Evolutionary conservation across 2,888 invertebrate species (phyloP), one percentile per base, ranked within the genome.

Genomic region (Eurois occulta): DNA sequence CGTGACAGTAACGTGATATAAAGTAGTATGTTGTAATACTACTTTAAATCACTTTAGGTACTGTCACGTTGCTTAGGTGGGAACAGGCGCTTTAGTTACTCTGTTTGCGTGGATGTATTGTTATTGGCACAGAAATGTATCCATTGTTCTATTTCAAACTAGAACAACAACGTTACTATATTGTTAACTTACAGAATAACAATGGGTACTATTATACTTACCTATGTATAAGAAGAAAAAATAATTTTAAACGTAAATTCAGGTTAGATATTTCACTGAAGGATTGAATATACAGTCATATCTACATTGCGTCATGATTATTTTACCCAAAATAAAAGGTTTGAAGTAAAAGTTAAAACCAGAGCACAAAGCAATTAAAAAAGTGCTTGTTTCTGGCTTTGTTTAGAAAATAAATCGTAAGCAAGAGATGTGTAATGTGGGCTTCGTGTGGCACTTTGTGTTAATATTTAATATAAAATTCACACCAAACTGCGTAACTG

Each of bases 391-490:
- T 84, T 75, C 84, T 85, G 86, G 88, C 88, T 89, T 86, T 88
- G 85, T 90, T 91, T 88, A 85, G 81, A 87, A 86, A 87, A 91
- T 89, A 91, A 92, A 91, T 91, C 88, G 89, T 86, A 80, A 87
- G 81, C 87, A 90, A 84, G 88, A 87, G 85, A 87, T 88, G 83
- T 87, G 82, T 85, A 87, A 90, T 87, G 87, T 89, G 92, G 89
- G 90, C 92, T 91, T 90, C 86, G 84, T 91, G 93, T 87, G 94
- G 94, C 91, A 89, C 90, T 92, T 92, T 89, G 89, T 91, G 91
- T 95, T 92, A 94, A 95, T 95, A 94, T 94, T 95, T 94, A 92
- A 95, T 94, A 92, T 91, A 91, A 94, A 95, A 93, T 94, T 95
- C 93, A 91, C 95, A 94, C 95, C 91, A 91, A 91, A 91, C 91